Base-by-base conservation (phyloP, 2,797 vertebrate genomes). In the Echiichthys vipera region DNA sequence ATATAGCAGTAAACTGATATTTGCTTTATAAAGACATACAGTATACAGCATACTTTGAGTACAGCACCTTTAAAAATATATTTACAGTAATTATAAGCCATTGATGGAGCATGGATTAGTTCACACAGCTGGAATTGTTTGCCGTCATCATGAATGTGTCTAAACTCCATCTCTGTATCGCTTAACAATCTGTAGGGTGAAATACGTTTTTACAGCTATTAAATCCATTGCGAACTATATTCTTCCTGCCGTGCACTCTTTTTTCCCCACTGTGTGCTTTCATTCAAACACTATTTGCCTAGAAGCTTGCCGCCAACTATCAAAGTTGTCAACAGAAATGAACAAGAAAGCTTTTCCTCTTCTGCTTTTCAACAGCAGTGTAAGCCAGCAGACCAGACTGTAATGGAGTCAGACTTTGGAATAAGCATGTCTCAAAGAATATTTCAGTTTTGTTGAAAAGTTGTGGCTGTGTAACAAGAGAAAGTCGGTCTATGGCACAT, bases 311-410 rank as follows among this genome's bases (percentile, higher is more conserved):
- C 65, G 55, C 57, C 54, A 45, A 71, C 43, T 77, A 84, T 87
- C 62, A 88, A 80, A 80, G 77, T 84, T 65, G 64, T 73, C 34
- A 32, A 82, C 71, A 69, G 74, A 86, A 85, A 78, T 32, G 77
- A 89, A 77, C 67, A 78, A 55, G 63, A 49, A 75, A 42, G 64
- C 46, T 59, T 63, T 77, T 74, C 30, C 54, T 70, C 56, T 36
- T 65, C 27, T 50, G 75, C 59, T 77, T 69, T 80, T 84, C 62
- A 77, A 34, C 62, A 25, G 49, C 30, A 29, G 36, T 47, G 25
- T 51, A 54, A 75, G 45, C 24, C 55, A 30, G 40, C 24, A 63
- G 58, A 74, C 24, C 18, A 46, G 36, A 56, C 22, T 17, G 32
- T 27, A 39, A 74, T 63, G 51, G 27, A 64, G 71, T 74, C 51